Evolutionary conservation across 30 jellyfish, hydroid and myxozoan species (phyloP), one percentile per base, ranked within the genome.

Genomic region (Chrysaora quinquecirrha): DNA sequence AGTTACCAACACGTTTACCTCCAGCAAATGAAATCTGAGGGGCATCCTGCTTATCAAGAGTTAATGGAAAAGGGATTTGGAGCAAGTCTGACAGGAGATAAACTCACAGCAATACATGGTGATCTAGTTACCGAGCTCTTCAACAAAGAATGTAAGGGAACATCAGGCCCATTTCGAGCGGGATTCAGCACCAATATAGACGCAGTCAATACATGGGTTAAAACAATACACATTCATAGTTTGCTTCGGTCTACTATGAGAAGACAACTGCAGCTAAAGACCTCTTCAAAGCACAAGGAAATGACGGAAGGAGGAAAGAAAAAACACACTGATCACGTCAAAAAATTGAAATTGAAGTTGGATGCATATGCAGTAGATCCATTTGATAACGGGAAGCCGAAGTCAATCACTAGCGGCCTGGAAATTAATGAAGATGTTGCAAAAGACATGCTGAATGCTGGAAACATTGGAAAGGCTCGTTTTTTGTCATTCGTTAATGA

Each of bases 211-310:
- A 70, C 82, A 6, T 70, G 82, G 82, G 82, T 29, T 16, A 12
- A 24, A 11, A 70, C 82, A 18, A 70, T 34, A 27, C 82, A 70
- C 22, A 21, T 30, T 3, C 86, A 46, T 23, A 3, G 21, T 3
- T 14, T 46, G 27, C 86, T 73, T 3, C 24, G 77, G 34, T 1
- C 23, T 16, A 35, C 68, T 33, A 10, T 33, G 19, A 70, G 82
- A 33, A 43, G 33, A 32, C 72, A 70, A 28, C 29, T 70, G 11
- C 71, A 43, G 9, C 19, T 70, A 12, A 70, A 70, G 71, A 70
- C 82, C 3, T 70, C 68, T 34, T 34, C 68, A 30, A 70, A 70
- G 32, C 82, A 70, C 71, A 70, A 70, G 24, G 82, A 70, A 34
- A 11, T 34, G 4, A 43, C 82, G 18, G n/a, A 22, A 2, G 35